phyloP scores from a whole-genome alignment of 2,113 vertebrate species.

The Lipotes vexillifer region DNA sequence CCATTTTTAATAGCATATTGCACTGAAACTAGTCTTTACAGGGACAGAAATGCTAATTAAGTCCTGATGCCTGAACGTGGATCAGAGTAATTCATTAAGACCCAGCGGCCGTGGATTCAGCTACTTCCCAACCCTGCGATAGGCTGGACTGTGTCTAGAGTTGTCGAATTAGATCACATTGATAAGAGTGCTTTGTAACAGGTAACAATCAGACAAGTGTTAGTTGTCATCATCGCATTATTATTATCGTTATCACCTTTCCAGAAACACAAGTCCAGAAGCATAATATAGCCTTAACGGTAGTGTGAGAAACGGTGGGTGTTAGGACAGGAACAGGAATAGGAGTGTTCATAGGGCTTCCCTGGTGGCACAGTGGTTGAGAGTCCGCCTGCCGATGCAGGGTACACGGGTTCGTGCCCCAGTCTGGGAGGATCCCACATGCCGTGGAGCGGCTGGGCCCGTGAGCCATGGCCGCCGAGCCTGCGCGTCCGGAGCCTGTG shows the following conservation, averaged over 20 bases:
- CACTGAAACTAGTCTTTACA: not conserved
- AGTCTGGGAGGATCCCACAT: no score
- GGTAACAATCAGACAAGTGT: not conserved
- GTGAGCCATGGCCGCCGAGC: no score
- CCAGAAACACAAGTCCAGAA: not conserved
- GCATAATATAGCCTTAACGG: not conserved
- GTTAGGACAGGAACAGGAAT: not conserved
- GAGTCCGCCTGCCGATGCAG: no score
- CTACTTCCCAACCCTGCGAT: not conserved
- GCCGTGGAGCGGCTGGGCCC: no score
- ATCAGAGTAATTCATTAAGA: not conserved
- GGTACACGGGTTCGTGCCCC: fast-evolving
- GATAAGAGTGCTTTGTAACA: not conserved
- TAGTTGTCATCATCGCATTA: not conserved
- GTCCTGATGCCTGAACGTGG: not conserved
- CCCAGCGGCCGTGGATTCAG: not conserved
- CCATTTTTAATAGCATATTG: not conserved
- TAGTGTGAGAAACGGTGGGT: not conserved
- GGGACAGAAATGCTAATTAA: not conserved
- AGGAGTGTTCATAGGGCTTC: not conserved
- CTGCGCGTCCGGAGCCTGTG: no score
- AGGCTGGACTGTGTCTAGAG: not conserved
- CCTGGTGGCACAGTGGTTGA: no score
- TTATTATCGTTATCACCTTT: not conserved
- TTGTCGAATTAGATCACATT: not conserved